Base-by-base conservation (phyloP, 2,113 vertebrate species). In the Eolophus roseicapilla region DNA sequence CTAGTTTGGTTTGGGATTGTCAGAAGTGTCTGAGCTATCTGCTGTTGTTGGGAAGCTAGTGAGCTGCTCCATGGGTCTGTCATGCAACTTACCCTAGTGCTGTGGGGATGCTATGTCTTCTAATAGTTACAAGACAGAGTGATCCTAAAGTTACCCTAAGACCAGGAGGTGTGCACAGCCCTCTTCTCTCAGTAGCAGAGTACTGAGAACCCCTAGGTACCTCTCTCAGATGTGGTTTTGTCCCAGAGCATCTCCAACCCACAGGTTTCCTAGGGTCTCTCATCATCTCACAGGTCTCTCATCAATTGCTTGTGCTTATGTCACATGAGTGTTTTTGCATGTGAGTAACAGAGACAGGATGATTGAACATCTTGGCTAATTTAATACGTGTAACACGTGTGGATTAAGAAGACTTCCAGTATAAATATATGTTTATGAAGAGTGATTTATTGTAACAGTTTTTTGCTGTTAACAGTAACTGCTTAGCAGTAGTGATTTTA, bases 11-110 rank as follows among this genome's bases (percentile, higher is more conserved):
- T 63, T 44, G 35, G 9, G 53, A 43, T 60, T 78, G 43, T 39
- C 28, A 44, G 24, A 0, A 3, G 25, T 3, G 0, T 29, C 25
- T 21, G 25, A 64, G 35, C 33, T 1, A 0, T 20, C 33, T 31
- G 3, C 29, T 53, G 7, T 12, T 46, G 24, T 23, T 28, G 39
- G 29, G 29, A 65, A 76, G 25, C 15, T 75, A 7, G 5, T 20
- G 69, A 90, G 33, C 49, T 75, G 19, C 44, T 57, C 9, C 8
- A 3, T 3, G 11, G 11, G 11, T 64, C 57, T 60, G 27, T 31
- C 11, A 27, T 7, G 18, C 1, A 2, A 7, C 13, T 39, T 39
- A 27, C 4, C 11, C 23, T 16, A 9, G 8, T 44, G 46, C 31
- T 5, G 33, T 5, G 35, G 52, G 33, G 28, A 39, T 28, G 14